A percentile compares a stretch with the other conserved stretches of the same genome.
Conservation (phyloP, 2,113 vertebrate species). For the Dicaeum eximium region DNA sequence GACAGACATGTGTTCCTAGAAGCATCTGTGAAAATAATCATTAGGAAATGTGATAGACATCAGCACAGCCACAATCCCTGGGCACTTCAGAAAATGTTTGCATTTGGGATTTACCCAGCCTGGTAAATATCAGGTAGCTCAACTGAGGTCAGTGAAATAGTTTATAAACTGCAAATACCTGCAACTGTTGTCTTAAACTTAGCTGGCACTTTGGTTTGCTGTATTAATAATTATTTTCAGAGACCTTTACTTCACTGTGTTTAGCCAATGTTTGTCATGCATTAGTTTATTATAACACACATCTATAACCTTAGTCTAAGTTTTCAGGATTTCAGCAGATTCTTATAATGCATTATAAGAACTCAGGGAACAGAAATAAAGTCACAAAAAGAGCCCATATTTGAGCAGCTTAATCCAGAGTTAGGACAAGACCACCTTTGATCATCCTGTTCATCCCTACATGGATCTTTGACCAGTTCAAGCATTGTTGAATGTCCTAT, state of each 20-base stretch:
- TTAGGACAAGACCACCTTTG: background rate
- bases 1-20: background rate
- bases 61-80: background rate
- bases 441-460: background rate
- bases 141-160: background rate
- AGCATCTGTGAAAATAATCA: background rate
- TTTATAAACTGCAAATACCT: background rate
- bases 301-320: background rate
- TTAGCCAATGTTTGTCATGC: background rate
- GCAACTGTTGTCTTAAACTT: background rate
- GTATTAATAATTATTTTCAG: background rate
- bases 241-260: background rate
- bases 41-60: background rate
- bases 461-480: background rate
- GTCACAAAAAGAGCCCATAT: background rate
- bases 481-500: background rate
- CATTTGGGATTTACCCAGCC: background rate
- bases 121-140: background rate
- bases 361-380: background rate
- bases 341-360: background rate
- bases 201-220: background rate
- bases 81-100: background rate
- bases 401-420: background rate
- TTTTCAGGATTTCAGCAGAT: background rate
- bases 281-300: background rate